phyloP scores from a whole-genome alignment of 2,113 vertebrate species.

The Leiothrix lutea region DNA sequence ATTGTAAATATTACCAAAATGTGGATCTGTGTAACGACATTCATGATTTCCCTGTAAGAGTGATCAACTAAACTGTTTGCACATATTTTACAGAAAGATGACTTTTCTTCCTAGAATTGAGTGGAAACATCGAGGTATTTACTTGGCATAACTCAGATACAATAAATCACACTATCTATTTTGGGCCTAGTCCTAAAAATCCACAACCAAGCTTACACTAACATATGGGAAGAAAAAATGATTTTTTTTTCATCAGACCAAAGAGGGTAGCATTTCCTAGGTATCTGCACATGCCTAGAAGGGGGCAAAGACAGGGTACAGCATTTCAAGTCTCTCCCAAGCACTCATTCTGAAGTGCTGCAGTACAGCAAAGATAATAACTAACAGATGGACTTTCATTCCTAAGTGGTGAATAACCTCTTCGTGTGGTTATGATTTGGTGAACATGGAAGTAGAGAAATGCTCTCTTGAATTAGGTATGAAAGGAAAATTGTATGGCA shows the following conservation, averaged over 20 bases:
- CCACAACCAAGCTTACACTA: background rate
- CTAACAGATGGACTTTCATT: conserved; percentile 72
- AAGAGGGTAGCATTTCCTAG: background rate
- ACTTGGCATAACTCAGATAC: conserved; percentile 8
- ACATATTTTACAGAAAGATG: background rate
- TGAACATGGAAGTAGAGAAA: conserved; percentile 58
- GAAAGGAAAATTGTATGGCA: background rate
- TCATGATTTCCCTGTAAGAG: background rate
- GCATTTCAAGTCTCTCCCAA: conserved; percentile 22
- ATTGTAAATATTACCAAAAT: background rate
- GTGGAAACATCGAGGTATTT: conserved; percentile 32
- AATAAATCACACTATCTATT: background rate
- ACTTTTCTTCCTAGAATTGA: conserved; percentile 17
- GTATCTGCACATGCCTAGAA: background rate
- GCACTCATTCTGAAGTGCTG: conserved; percentile 23
- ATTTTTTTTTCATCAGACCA: background rate
- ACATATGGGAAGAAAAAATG: background rate
- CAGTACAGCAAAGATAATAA: conserved; percentile 60
- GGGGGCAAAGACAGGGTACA: background rate
- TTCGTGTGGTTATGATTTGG: conserved; percentile 64
- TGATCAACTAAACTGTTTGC: background rate
- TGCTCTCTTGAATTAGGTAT: background rate
- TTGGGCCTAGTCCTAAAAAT: background rate
- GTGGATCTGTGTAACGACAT: background rate
- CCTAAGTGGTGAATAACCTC: conserved; percentile 66